Percentiles rank a stretch among this genome's conserved stretches.
phyloP scores from a whole-genome alignment of 2,113 vertebrate genomes.

The Platycercus adscitus region DNA sequence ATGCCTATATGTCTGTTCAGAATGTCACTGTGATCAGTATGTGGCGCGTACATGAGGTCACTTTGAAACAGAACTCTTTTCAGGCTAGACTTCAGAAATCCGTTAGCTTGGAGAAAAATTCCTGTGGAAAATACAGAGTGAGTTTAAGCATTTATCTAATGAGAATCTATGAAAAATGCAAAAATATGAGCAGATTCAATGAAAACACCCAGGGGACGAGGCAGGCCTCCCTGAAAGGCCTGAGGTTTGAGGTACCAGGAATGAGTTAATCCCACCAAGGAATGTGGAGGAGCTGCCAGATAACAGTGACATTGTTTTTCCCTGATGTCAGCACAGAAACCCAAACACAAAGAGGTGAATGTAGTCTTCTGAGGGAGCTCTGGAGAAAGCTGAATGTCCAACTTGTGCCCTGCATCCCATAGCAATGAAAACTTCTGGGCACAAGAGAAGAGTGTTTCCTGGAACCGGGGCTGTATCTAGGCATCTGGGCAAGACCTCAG shows the following conservation, averaged over 20 bases:
- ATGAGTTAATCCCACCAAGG: slow-evolving; percentile 68
- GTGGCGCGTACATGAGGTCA: rapidly evolving
- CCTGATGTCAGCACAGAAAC: slow-evolving; percentile 75
- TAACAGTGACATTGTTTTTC: slow-evolving; percentile 69
- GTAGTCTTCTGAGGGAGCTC: slow-evolving; percentile 63
- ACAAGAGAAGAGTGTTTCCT: slow-evolving; percentile 66
- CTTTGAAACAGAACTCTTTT: background rate
- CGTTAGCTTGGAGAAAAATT: rapidly evolving
- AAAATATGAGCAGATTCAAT: background rate
- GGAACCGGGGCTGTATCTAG: slow-evolving; percentile 32
- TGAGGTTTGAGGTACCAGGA: slow-evolving; percentile 48
- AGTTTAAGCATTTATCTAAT: rapidly evolving
- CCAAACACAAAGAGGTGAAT: slow-evolving; percentile 74
- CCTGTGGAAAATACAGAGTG: background rate
- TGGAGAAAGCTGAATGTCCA: slow-evolving; percentile 63
- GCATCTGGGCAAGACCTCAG: slow-evolving; percentile 8
- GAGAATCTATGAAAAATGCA: rapidly evolving
- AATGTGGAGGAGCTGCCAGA: slow-evolving; percentile 56
- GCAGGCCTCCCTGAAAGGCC: background rate
- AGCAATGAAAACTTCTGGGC: slow-evolving; percentile 4
- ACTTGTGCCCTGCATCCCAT: slow-evolving; percentile 58
- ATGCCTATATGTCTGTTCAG: rapidly evolving
- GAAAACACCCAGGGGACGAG: slow-evolving; percentile 11
- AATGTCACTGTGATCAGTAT: rapidly evolving
- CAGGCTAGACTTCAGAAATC: background rate